Conservation (phyloP, 1,140 invertebrate genomes). For the Phenacoccus solenopsis region DNA sequence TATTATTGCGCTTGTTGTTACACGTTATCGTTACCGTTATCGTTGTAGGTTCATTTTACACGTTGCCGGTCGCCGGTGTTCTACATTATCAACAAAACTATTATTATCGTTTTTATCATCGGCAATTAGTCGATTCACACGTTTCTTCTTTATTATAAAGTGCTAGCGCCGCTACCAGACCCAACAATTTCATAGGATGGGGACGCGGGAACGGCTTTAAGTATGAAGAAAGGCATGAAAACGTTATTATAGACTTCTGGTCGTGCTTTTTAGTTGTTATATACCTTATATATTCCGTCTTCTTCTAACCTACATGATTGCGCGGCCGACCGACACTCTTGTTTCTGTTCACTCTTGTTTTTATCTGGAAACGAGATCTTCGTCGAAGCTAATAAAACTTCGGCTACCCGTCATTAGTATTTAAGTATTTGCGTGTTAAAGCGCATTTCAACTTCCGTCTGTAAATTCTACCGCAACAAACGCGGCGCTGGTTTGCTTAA, state of each 20-base stretch:
- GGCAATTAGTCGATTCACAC: conserved; percentile 16
- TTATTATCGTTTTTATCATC: conserved; percentile 18
- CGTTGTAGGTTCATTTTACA: conserved; percentile 12
- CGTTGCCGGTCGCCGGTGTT: conserved; percentile 13
- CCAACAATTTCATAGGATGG: background rate
- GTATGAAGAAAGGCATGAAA: conserved; percentile 6
- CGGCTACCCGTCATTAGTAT: conserved; percentile 14
- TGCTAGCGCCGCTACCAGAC: conserved; percentile 12
- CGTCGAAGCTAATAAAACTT: conserved; percentile 14
- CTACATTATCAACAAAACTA: conserved; percentile 17
- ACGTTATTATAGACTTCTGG: conserved; percentile 16
- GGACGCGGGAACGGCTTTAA: background rate
- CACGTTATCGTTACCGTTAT: conserved; percentile 7
- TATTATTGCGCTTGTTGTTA: conserved; percentile 7
- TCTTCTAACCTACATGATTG: background rate
- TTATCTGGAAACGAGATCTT: conserved; percentile 16
- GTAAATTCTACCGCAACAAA: conserved; percentile 7
- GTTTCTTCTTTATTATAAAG: conserved; percentile 16
- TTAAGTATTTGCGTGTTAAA: conserved; percentile 15
- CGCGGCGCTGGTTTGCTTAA: background rate
- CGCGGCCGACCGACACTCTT: background rate
- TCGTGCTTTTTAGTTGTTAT: conserved; percentile 4
- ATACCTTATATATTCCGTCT: conserved; percentile 3
- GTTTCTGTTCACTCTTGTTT: conserved; percentile 9
- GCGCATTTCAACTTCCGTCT: conserved; percentile 14